Evolutionary conservation across 2,888 invertebrate species (phyloP).

Genomic region (Xylophagus ater): DNA sequence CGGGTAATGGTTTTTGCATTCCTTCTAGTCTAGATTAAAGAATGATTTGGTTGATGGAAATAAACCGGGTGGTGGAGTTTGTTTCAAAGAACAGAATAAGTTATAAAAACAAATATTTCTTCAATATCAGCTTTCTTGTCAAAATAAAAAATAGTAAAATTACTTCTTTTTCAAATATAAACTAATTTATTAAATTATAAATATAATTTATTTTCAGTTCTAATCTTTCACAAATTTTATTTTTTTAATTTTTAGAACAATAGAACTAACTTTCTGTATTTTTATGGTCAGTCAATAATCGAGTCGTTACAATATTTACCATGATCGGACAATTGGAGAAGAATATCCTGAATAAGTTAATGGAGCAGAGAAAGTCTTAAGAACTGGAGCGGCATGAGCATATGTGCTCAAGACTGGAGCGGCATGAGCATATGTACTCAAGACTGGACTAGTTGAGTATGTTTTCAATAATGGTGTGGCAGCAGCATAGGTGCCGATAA

Average conservation of each 20-base stretch:
- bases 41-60: too few relatives aligned
- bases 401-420: constrained; percentile 3
- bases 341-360: constrained; percentile 5
- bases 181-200: constrained; percentile 1
- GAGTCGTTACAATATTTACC: constrained; percentile 5
- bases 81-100: too few relatives aligned
- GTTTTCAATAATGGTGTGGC: too few relatives aligned
- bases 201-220: constrained; percentile 7
- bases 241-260: constrained; percentile 8
- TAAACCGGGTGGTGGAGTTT: too few relatives aligned
- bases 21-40: too few relatives aligned
- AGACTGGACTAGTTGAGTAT: too few relatives aligned
- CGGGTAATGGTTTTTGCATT: too few relatives aligned
- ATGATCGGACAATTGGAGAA: constrained; percentile 1
- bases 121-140: too few relatives aligned
- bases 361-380: constrained; percentile 2
- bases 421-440: constrained; percentile 8
- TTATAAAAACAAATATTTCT: too few relatives aligned
- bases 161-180: too few relatives aligned
- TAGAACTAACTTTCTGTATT: constrained; percentile 5
- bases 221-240: constrained; percentile 9
- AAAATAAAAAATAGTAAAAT: too few relatives aligned
- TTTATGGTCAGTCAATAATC: constrained; percentile 6
- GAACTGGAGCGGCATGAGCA: constrained; percentile 4
- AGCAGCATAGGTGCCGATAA: constrained; percentile 11